These are phyloP conservation scores for Vesta saturnalis DNA, from an alignment of 2,888 invertebrate genomes.

Conservation along the genomic window DNA sequence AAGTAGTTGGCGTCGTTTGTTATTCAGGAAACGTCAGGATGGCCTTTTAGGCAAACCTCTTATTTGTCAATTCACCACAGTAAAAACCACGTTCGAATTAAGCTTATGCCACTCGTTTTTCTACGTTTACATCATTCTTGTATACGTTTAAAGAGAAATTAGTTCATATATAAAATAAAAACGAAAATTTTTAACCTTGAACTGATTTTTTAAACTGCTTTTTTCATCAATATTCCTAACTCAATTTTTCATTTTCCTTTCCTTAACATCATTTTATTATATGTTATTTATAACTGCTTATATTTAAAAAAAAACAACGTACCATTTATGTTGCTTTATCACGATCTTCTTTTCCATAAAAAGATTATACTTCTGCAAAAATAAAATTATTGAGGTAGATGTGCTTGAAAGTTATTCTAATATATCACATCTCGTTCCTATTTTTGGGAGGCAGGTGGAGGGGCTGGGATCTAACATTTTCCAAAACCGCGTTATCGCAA, in stretches of 20 bases:
- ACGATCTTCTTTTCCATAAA: not conserved
- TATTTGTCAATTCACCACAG: slow-evolving; percentile 51
- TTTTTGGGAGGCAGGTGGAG: slow-evolving; percentile 12
- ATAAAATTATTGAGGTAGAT: not conserved
- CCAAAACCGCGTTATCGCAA: slow-evolving; percentile 28
- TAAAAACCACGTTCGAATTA: slow-evolving; percentile 47
- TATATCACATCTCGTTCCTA: not conserved
- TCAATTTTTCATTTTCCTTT: slow-evolving; percentile 4
- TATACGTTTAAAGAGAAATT: slow-evolving; percentile 41
- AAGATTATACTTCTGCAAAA: not conserved
- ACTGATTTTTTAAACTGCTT: not conserved
- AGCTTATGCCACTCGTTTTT: slow-evolving; percentile 47
- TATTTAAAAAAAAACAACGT: not conserved
- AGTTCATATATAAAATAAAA: not conserved
- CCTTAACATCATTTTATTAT: slow-evolving; percentile 9
- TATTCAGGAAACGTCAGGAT: slow-evolving; percentile 50
- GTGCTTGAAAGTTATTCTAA: not conserved
- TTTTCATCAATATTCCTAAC: slow-evolving; percentile 3
- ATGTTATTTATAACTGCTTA: slow-evolving; percentile 4
- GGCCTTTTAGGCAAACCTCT: slow-evolving; percentile 49
- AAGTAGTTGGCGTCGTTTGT: slow-evolving; percentile 48
- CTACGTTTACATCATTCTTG: slow-evolving; percentile 48
- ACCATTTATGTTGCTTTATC: not conserved
- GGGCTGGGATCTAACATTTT: too few relatives aligned
- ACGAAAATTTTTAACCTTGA: not conserved